Evolutionary conservation across 1,140 invertebrate genomes (phyloP).

Genomic region (Gonioctena quinquepunctata): DNA sequence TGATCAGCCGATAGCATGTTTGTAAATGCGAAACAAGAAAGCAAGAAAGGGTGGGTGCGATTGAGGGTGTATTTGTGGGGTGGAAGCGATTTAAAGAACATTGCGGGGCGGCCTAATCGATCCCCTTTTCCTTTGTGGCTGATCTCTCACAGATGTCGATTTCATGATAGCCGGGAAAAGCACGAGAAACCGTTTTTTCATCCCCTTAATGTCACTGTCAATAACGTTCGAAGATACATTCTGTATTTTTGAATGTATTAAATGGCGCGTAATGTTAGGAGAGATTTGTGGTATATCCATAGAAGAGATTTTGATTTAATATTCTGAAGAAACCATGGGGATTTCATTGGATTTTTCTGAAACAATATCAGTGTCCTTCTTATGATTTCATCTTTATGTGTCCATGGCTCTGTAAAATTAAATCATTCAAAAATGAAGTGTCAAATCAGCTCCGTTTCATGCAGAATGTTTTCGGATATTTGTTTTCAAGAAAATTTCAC

Average conservation of each 20-base stretch:
- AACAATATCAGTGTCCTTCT: too few species aligned
- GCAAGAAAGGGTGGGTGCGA: slow-evolving; percentile 8
- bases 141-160: slow-evolving; percentile 49
- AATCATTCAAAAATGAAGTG: too few species aligned
- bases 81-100: slow-evolving; percentile 21
- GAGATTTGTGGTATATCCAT: not conserved
- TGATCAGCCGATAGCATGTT: slow-evolving; percentile 21
- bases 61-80: slow-evolving; percentile 18
- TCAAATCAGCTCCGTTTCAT: too few species aligned
- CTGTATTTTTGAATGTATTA: not conserved
- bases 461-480: too few species aligned
- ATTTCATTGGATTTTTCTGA: too few species aligned
- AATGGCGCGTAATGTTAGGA: not conserved
- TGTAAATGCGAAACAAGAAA: slow-evolving; percentile 4
- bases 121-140: slow-evolving; percentile 31
- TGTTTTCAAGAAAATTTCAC: too few species aligned
- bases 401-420: too few species aligned
- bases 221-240: slow-evolving; percentile 36
- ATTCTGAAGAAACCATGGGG: too few species aligned
- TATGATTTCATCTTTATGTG: too few species aligned
- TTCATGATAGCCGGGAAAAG: slow-evolving; percentile 39
- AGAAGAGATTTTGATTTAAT: too few species aligned
- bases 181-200: slow-evolving; percentile 29
- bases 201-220: slow-evolving; percentile 43
- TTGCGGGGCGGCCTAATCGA: slow-evolving; percentile 19